Conservation (phyloP, 2,797 vertebrate genomes). For the Thaleichthys pacificus region DNA sequence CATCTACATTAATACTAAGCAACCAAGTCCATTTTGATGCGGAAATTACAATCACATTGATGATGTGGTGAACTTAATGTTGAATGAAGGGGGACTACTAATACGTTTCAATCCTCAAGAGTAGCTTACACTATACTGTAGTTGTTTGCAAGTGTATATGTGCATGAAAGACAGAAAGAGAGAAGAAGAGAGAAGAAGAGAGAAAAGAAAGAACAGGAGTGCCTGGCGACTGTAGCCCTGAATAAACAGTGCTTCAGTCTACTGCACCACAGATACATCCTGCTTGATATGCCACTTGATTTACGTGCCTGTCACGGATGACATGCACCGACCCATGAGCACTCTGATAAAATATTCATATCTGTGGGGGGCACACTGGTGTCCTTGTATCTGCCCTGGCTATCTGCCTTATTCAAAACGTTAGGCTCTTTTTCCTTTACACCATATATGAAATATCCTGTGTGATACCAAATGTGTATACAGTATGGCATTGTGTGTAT, state of each 20-base stretch:
- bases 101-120: not conserved
- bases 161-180: conserved; percentile 16
- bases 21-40: too few species aligned
- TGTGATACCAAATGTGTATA: not conserved
- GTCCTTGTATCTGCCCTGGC: conserved; percentile 3
- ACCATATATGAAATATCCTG: conserved; percentile 24
- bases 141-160: conserved; percentile 1
- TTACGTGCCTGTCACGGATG: conserved; percentile 50
- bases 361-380: conserved; percentile 28
- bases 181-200: not conserved
- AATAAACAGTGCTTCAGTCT: conserved; percentile 41
- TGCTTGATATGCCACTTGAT: conserved; percentile 44
- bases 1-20: too few species aligned
- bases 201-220: not conserved
- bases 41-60: too few species aligned
- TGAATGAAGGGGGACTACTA: too few species aligned
- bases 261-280: conserved; percentile 37
- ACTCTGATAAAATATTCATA: conserved; percentile 60
- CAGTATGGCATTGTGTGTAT: not conserved
- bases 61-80: too few species aligned
- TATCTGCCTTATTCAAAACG: conserved; percentile 28
- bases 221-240: conserved; percentile 8
- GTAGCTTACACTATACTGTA: not conserved
- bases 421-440: conserved; percentile 1
- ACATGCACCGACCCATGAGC: conserved; percentile 46